Percentiles rank a stretch among this genome's conserved stretches.
Conservation (phyloP, 2,113 vertebrate species). For the Gadus chalcogrammus region DNA sequence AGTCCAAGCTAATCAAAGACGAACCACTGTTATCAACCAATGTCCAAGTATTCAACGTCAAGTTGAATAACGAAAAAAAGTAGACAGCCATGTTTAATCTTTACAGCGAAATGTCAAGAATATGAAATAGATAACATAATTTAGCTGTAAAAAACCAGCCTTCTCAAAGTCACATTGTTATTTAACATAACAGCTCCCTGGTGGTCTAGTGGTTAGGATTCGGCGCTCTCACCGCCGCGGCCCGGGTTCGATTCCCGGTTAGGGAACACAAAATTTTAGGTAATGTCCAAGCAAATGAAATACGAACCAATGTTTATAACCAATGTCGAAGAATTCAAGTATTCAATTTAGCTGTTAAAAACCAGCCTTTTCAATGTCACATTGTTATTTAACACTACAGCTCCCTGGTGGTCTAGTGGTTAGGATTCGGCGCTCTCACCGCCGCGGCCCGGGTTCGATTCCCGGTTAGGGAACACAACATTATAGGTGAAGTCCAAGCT, state of each 20-base stretch:
- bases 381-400: neutral
- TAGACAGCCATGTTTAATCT: too few species aligned
- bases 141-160: too few species aligned
- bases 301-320: neutral
- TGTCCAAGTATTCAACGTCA: neutral
- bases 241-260: slow-evolving; percentile 48
- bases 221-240: slow-evolving; percentile 51
- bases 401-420: slow-evolving; percentile 53
- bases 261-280: slow-evolving; percentile 9
- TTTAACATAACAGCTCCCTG: slow-evolving; percentile 23
- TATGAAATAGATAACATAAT: too few species aligned
- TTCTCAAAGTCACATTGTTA: neutral
- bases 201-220: slow-evolving; percentile 64
- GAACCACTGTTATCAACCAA: too few species aligned
- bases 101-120: neutral
- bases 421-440: slow-evolving; percentile 53
- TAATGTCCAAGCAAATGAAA: neutral
- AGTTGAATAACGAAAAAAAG: neutral
- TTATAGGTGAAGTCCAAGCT: too few species aligned
- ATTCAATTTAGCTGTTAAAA: too few species aligned
- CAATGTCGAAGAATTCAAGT: too few species aligned
- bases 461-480: slow-evolving; percentile 29
- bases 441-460: slow-evolving; percentile 44
- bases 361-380: too few species aligned
- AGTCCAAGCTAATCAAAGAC: too few species aligned